These are phyloP conservation scores for Tridacna crocea DNA, from an alignment of 2,888 invertebrate species.

Conservation along the genomic window DNA sequence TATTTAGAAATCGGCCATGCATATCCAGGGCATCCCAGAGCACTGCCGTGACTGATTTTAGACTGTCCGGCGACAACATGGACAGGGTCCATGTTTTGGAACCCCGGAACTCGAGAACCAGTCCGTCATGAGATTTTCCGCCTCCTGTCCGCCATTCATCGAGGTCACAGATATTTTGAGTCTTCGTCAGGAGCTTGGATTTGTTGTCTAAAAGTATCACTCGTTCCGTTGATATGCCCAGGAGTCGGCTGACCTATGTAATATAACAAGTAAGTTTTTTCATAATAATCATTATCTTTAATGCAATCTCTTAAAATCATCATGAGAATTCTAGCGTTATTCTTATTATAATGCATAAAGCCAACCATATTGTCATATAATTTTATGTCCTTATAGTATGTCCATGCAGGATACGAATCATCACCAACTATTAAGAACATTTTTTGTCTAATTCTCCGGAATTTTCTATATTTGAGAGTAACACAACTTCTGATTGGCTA, in stretches of 20 bases:
- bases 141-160: conserved; percentile 88
- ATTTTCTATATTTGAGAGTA: too few species aligned
- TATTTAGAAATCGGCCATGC: conserved; percentile 79
- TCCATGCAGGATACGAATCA: too few species aligned
- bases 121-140: conserved; percentile 87
- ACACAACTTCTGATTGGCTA: too few species aligned
- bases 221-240: conserved; percentile 87
- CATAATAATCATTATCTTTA: too few species aligned
- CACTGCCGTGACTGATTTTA: conserved; percentile 86
- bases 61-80: conserved; percentile 85
- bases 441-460: too few species aligned
- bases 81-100: conserved; percentile 85
- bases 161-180: conserved; percentile 86
- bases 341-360: too few species aligned
- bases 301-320: too few species aligned
- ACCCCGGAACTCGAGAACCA: conserved; percentile 87
- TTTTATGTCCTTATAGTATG: too few species aligned
- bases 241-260: conserved; percentile 86
- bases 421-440: too few species aligned
- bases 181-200: conserved; percentile 86
- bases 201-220: conserved; percentile 87
- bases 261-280: too few species aligned
- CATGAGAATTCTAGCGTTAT: too few species aligned
- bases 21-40: conserved; percentile 88
- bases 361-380: too few species aligned